A percentile compares a stretch with the other conserved stretches of the same genome.
phyloP scores from a whole-genome alignment of 2,888 invertebrate species.

The Azorinus chamasolen region DNA sequence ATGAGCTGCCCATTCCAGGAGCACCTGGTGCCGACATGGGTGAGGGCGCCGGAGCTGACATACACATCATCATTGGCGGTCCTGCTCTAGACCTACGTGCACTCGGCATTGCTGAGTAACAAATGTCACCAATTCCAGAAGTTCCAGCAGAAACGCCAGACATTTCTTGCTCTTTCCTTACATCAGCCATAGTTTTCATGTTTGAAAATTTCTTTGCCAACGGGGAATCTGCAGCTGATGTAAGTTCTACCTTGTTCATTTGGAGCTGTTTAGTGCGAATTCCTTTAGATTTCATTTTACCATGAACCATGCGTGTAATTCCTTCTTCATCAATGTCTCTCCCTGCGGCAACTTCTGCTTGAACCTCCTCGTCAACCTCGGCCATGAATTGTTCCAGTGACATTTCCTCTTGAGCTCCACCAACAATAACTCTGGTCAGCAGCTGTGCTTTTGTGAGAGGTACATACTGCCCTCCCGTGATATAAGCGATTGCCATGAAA shows the following conservation, averaged over 20 bases:
- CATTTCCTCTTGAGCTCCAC: slow-evolving; percentile 82
- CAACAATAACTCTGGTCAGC: slow-evolving; percentile 80
- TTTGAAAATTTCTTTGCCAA: slow-evolving; percentile 54
- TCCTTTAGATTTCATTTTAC: slow-evolving; percentile 59
- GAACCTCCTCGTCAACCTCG: slow-evolving; percentile 77
- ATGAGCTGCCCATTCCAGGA: neutral
- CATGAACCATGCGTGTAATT: slow-evolving; percentile 58
- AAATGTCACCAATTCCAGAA: too few species aligned
- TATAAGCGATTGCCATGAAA: slow-evolving; percentile 79
- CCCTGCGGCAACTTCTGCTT: slow-evolving; percentile 67
- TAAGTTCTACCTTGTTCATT: slow-evolving; percentile 55
- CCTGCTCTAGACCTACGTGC: neutral
- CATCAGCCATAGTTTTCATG: slow-evolving; percentile 57
- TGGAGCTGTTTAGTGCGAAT: slow-evolving; percentile 62
- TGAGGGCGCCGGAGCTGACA: neutral
- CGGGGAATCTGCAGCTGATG: slow-evolving; percentile 37
- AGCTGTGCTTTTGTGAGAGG: slow-evolving; percentile 78
- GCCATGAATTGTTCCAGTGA: slow-evolving; percentile 81
- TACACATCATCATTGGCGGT: neutral
- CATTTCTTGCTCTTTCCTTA: slow-evolving; percentile 23
- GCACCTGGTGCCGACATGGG: slow-evolving; percentile 1
- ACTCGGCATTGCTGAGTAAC: neutral
- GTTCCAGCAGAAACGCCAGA: neutral
- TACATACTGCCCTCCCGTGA: slow-evolving; percentile 84
- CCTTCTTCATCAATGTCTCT: slow-evolving; percentile 67